Evolutionary conservation across 2,113 vertebrate species (phyloP).

Genomic region (Thryonomys swinderianus): DNA sequence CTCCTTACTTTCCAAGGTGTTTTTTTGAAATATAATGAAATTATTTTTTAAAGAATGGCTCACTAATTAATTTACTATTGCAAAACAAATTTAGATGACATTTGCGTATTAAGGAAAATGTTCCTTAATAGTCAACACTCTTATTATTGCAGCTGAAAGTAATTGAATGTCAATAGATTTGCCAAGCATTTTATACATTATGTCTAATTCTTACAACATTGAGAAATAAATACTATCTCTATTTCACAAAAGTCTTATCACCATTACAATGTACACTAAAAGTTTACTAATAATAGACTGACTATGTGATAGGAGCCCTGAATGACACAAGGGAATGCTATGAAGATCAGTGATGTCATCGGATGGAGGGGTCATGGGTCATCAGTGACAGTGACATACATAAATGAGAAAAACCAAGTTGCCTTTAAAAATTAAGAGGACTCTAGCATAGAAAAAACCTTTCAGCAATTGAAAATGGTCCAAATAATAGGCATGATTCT

Average conservation of each 20-base stretch:
- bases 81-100: constrained; percentile 20
- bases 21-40: constrained; percentile 26
- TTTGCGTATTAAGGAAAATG: not conserved
- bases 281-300: not conserved
- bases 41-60: not conserved
- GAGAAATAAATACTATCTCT: constrained; percentile 1
- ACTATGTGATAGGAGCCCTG: not conserved
- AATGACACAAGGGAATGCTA: not conserved
- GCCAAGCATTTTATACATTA: not conserved
- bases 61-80: not conserved
- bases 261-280: not conserved
- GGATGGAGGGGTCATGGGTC: not conserved
- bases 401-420: not conserved
- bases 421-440: not conserved
- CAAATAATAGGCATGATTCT: not conserved
- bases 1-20: not conserved
- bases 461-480: not conserved
- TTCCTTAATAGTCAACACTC: not conserved
- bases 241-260: not conserved
- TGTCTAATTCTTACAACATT: not conserved
- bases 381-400: not conserved
- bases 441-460: not conserved
- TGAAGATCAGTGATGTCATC: not conserved
- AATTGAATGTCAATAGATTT: not conserved
- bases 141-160: not conserved